Percentiles rank a stretch among this genome's conserved stretches.
phyloP scores from a whole-genome alignment of 1,140 invertebrate genomes.

The Anoplophora glabripennis region DNA sequence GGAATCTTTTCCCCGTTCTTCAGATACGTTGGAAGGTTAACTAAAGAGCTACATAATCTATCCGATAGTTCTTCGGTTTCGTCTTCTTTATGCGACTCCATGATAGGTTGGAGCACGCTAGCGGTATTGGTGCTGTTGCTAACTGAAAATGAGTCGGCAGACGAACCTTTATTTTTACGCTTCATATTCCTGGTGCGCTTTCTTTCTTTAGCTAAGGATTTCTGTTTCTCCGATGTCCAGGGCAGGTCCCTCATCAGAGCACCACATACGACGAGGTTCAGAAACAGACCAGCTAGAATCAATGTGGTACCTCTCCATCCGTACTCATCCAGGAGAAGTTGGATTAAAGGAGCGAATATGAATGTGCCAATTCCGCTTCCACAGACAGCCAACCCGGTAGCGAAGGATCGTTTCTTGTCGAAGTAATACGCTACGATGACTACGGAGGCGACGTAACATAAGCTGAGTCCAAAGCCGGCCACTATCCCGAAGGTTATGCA shows the following conservation, averaged over 20 bases:
- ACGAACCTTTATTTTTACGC: slow-evolving; percentile 58
- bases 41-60: slow-evolving; percentile 69
- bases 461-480: slow-evolving; percentile 80
- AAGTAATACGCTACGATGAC: slow-evolving; percentile 97
- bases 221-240: slow-evolving; percentile 66
- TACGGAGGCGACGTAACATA: slow-evolving; percentile 85
- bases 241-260: slow-evolving; percentile 78
- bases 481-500: slow-evolving; percentile 84
- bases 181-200: slow-evolving; percentile 59
- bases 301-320: slow-evolving; percentile 82
- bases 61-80: slow-evolving; percentile 33
- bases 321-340: slow-evolving; percentile 72
- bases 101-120: slow-evolving; percentile 50
- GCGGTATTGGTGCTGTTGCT: slow-evolving; percentile 65
- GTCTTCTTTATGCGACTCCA: slow-evolving; percentile 32
- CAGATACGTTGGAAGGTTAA: slow-evolving; percentile 80
- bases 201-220: slow-evolving; percentile 60
- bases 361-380: slow-evolving; percentile 89
- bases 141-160: slow-evolving; percentile 60
- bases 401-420: slow-evolving; percentile 85
- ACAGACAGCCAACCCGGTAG: slow-evolving; percentile 89
- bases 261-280: slow-evolving; percentile 86
- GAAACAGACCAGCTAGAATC: slow-evolving; percentile 77
- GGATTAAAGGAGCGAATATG: slow-evolving; percentile 84
- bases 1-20: slow-evolving; percentile 73